These are phyloP conservation scores for Cydia strobilella DNA, from an alignment of 1,140 invertebrate species.

Conservation along the genomic window DNA sequence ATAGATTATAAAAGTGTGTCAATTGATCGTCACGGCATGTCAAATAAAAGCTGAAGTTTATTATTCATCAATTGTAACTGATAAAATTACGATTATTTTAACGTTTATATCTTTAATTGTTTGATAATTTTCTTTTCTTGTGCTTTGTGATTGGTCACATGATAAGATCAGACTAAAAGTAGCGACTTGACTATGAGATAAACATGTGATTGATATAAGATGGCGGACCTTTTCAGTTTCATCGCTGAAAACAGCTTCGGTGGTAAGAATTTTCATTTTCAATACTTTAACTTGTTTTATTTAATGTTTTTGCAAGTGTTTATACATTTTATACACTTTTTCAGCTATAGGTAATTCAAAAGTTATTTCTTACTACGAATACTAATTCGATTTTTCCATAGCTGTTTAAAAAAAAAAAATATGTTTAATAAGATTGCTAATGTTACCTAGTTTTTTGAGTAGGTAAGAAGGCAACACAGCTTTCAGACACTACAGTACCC, in stretches of 20 bases:
- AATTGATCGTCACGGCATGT: constrained; percentile 44
- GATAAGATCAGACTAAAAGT: constrained; percentile 54
- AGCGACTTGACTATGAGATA: constrained; percentile 58
- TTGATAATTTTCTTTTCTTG: constrained; percentile 43
- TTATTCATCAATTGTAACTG: constrained; percentile 19
- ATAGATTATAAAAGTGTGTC: constrained; percentile 44
- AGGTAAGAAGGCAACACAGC: too few relatives aligned
- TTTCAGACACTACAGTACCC: too few relatives aligned
- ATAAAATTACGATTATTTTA: constrained; percentile 49
- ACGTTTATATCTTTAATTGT: constrained; percentile 50
- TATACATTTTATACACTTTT: background rate
- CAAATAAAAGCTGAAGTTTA: constrained; percentile 56
- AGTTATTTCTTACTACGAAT: too few relatives aligned
- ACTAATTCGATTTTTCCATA: too few relatives aligned
- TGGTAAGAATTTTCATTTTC: constrained; percentile 55
- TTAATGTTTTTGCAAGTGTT: background rate
- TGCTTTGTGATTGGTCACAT: constrained; percentile 72
- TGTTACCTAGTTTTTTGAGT: too few relatives aligned
- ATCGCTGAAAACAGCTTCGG: constrained; percentile 42
- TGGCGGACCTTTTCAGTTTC: constrained; percentile 65
- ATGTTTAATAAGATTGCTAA: too few relatives aligned
- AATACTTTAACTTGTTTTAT: background rate
- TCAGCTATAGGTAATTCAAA: too few relatives aligned
- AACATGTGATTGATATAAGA: constrained; percentile 77
- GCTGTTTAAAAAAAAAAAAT: too few relatives aligned